Base-by-base conservation (phyloP, 2,113 vertebrate genomes). In the Eulemur rufifrons region DNA sequence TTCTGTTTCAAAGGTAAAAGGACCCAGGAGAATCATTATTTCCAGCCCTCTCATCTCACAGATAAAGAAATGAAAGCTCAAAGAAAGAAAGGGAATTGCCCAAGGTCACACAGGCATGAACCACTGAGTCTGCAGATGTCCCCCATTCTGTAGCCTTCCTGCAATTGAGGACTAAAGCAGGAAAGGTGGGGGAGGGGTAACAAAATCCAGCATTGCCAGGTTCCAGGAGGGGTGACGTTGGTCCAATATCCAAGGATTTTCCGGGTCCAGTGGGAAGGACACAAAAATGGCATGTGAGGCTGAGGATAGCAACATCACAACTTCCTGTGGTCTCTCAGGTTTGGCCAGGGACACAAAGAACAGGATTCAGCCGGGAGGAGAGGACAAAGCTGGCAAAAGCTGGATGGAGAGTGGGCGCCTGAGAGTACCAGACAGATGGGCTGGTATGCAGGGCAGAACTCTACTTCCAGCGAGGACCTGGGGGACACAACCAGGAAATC, bases 1-100 rank as follows among this genome's bases (percentile, higher is more conserved):
- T 97, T 97, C 95, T 95, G 94, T 95, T 97, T 95, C 76, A 84
- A 94, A 95, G 77, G 83, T 64, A 83, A 96, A 95, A 84, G 69
- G 80, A 91, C n/a, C 34, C 74, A 78, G 89, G 78, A 39, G 69
- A 90, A 80, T 86, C 86, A 80, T 89, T 95, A 96, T 85, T 89
- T 80, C 89, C 64, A 94, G 91, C 15, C 59, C 78, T 83, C 78
- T 95, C 69, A 61, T 95, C 88, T 96, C 61, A 68, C 56, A 97
- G 69, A 91, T 76, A 95, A 91, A 87, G 83, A 91, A 84, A 95
- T 56, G 42, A 56, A 91, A 91, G 45, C 59, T 94, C 80, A 71
- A 21, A 94, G 83, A 66, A 90, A 69, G 94, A 37, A 98, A 97
- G 64, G 68, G 86, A 95, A 68, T 89, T 84, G 39, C 86, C 96